These are phyloP conservation scores for Octonoba sinensis DNA, from an alignment of 2,888 invertebrate genomes.

Conservation along the genomic window DNA sequence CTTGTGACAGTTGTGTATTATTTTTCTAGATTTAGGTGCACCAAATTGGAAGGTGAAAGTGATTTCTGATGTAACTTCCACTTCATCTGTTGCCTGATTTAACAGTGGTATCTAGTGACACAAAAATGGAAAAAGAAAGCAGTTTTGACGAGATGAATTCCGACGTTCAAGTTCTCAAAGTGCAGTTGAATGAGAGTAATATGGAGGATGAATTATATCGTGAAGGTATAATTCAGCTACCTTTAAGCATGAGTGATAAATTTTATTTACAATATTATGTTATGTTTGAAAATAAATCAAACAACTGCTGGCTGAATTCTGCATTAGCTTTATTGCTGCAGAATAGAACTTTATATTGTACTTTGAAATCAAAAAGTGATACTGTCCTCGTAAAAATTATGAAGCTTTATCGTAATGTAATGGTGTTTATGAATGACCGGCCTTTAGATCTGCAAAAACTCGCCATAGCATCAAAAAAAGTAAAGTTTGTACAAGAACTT, in stretches of 20 bases:
- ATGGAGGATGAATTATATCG: too few relatives aligned
- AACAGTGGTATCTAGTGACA: too few relatives aligned
- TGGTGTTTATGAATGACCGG: constrained; percentile 7
- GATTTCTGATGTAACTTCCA: too few relatives aligned
- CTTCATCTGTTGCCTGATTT: too few relatives aligned
- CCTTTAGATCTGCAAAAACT: not conserved
- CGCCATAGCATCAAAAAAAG: not conserved
- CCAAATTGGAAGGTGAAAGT: too few relatives aligned
- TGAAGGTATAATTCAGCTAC: too few relatives aligned
- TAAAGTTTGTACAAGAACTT: constrained; percentile 15
- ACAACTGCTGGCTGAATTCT: constrained; percentile 47
- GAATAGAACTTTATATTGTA: constrained; percentile 10
- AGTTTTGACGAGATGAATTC: too few relatives aligned
- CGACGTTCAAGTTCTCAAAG: too few relatives aligned
- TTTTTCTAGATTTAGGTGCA: too few relatives aligned
- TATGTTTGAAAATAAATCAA: constrained; percentile 37
- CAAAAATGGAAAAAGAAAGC: too few relatives aligned
- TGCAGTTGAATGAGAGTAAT: too few relatives aligned
- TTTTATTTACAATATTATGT: constrained; percentile 9
- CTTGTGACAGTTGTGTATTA: too few relatives aligned
- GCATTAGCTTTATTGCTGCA: constrained; percentile 36
- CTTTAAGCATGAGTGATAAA: not conserved
- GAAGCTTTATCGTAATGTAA: constrained; percentile 10
- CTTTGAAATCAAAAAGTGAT: not conserved
- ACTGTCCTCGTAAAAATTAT: constrained; percentile 19